phyloP scores from a whole-genome alignment of 2,113 vertebrate species.

The Proterorhinus semilunaris region DNA sequence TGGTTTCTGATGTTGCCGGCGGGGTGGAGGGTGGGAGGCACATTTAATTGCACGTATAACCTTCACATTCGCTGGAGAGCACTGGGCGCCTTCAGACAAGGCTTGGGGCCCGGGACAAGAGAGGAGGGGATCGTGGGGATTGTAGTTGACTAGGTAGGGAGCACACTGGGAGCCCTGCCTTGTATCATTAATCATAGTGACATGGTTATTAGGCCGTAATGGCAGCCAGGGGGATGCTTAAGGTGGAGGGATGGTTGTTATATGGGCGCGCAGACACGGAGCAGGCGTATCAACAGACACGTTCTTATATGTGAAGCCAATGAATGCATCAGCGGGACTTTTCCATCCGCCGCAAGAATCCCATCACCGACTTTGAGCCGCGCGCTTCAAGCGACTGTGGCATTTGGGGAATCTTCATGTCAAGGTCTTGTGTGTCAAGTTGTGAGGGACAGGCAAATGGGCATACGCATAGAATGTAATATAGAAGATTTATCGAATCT shows the following conservation, averaged over 20 bases:
- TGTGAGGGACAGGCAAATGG: too few relatives aligned
- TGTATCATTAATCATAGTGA: conserved; percentile 66
- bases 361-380: too few relatives aligned
- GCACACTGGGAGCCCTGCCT: conserved; percentile 45
- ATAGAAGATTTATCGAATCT: too few relatives aligned
- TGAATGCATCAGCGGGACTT: conserved; percentile 24
- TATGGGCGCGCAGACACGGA: conserved; percentile 41
- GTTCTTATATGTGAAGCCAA: not conserved
- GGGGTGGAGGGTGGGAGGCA: not conserved
- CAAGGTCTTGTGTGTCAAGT: too few relatives aligned
- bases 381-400: too few relatives aligned
- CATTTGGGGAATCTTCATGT: too few relatives aligned
- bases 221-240: conserved; percentile 55
- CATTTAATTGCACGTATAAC: conserved; percentile 17
- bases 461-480: too few relatives aligned
- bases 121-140: conserved; percentile 35
- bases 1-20: conserved; percentile 21
- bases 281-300: conserved; percentile 28
- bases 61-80: conserved; percentile 12
- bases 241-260: conserved; percentile 51
- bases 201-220: conserved; percentile 67
- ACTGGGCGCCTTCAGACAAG: not conserved
- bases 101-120: not conserved
- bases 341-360: conserved; percentile 5
- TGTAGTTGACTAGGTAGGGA: conserved; percentile 41